Percentiles rank a stretch among this genome's conserved stretches.
These are phyloP conservation scores for Abscondita cerata DNA, from an alignment of 2,888 invertebrate species.

Conservation along the genomic window DNA sequence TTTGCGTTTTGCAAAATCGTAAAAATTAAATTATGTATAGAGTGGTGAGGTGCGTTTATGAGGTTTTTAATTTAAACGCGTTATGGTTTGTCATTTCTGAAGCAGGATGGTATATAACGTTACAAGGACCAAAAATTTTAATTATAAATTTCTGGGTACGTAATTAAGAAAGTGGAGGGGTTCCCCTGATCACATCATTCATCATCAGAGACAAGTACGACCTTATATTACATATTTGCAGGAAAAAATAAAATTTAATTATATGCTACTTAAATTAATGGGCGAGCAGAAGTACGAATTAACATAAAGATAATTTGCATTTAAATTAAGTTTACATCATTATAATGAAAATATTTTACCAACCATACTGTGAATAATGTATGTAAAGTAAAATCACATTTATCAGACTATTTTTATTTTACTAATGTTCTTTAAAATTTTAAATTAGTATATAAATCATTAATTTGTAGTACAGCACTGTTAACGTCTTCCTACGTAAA, in stretches of 20 bases:
- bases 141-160: conserved; percentile 55
- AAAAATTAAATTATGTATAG: conserved; percentile 10
- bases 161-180: conserved; percentile 50
- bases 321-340: conserved; percentile 61
- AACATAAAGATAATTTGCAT: conserved; percentile 61
- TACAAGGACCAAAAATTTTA: conserved; percentile 51
- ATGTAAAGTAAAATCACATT: conserved; percentile 52
- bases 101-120: conserved; percentile 23
- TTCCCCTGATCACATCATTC: conserved; percentile 50
- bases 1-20: conserved; percentile 3
- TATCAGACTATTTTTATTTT: conserved; percentile 53
- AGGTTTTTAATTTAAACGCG: conserved; percentile 28
- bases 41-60: conserved; percentile 7
- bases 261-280: conserved; percentile 76
- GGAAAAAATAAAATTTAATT: conserved; percentile 67
- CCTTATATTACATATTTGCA: conserved; percentile 55
- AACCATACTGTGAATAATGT: conserved; percentile 57
- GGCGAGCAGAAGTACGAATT: conserved; percentile 60
- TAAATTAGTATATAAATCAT: conserved; percentile 24
- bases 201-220: conserved; percentile 47
- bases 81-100: conserved; percentile 22
- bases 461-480: background rate
- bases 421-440: conserved; percentile 37
- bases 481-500: background rate
- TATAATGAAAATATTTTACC: conserved; percentile 60